Base-by-base conservation (phyloP, 1,140 invertebrate species). In the Brachionus manjavacas region DNA sequence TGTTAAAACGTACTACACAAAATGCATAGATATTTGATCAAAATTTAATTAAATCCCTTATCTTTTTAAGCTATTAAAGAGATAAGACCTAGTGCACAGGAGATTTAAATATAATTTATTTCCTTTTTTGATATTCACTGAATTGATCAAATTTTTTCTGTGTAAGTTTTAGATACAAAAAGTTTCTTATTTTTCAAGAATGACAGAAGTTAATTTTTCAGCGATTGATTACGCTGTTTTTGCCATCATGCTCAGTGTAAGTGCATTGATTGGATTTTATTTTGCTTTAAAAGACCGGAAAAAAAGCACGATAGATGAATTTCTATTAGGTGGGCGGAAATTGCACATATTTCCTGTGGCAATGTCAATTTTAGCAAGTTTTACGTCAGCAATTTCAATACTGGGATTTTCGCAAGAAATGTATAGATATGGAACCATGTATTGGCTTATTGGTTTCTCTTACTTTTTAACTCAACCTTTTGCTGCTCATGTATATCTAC, bases 311-410 rank as follows among this genome's bases (percentile, higher is more conserved):
- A 43, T 66, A 49, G 66, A 72, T 23, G 43, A 84, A 16, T 70
- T 84, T 41, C 43, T 84, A 49, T 39, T 84, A 4, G 81, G 81
- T 49, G 81, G 81, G 31, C n/a, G 81, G 23, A 49, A 84, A 16
- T 35, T 84, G 9, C 81, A 84, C 2, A 64, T 84, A 41, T 60
- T 89, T n/a, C 89, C 89, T 0, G 87, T 90, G 1, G 86, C 89
- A 9, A 86, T 90, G 55, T 89, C 87, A 11, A 88, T 90, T 46
- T 87, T 89, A 43, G 89, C 89, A 9, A 88, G 88, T 46, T 88
- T 88, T 41, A 87, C 88, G 83, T 89, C 88, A 0, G 89, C 89
- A 70, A 90, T 89, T 68, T 86, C 88, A 78, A 88, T 88, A 93
- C 86, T 91, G 89, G 70, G 88, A 80, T 87, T 87, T 2, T 86